These are phyloP conservation scores for Aporophyla lueneburgensis DNA, from an alignment of 2,888 invertebrate genomes.

Conservation along the genomic window DNA sequence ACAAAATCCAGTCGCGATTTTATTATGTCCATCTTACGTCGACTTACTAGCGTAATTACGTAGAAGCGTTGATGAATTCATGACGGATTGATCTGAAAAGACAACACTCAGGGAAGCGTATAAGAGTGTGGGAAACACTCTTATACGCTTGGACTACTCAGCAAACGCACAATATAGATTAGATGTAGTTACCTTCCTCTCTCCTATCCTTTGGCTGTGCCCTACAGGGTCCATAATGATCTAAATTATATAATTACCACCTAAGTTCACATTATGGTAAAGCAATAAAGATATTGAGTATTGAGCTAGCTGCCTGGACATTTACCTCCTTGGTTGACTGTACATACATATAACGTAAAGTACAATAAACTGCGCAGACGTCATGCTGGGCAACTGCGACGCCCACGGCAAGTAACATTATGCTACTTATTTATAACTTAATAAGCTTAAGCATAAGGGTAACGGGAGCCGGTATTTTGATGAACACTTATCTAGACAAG, in stretches of 20 bases:
- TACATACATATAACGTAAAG: conserved; percentile 34
- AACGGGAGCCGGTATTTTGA: neutral
- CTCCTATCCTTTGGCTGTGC: no score
- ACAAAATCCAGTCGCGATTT: no score
- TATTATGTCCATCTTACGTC: no score
- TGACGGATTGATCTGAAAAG: neutral
- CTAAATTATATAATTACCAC: no score
- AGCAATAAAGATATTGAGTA: no score
- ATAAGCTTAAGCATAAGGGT: conserved; percentile 22
- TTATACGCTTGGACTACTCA: no score
- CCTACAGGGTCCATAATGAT: no score
- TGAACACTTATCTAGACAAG: neutral
- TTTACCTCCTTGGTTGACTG: conserved; percentile 2
- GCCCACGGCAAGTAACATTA: conserved; percentile 37
- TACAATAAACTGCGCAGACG: conserved; percentile 47
- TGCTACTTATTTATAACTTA: conserved; percentile 42
- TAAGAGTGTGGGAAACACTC: neutral
- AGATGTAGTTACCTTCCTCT: neutral
- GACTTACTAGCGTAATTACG: neutral
- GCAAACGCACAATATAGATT: neutral
- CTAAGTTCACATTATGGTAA: no score
- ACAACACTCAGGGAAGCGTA: neutral
- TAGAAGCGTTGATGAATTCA: neutral
- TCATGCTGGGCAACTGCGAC: conserved; percentile 50
- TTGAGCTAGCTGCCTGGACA: neutral